These are phyloP conservation scores for Ursus arctos DNA, from an alignment of 2,113 vertebrate species.

Conservation along the genomic window DNA sequence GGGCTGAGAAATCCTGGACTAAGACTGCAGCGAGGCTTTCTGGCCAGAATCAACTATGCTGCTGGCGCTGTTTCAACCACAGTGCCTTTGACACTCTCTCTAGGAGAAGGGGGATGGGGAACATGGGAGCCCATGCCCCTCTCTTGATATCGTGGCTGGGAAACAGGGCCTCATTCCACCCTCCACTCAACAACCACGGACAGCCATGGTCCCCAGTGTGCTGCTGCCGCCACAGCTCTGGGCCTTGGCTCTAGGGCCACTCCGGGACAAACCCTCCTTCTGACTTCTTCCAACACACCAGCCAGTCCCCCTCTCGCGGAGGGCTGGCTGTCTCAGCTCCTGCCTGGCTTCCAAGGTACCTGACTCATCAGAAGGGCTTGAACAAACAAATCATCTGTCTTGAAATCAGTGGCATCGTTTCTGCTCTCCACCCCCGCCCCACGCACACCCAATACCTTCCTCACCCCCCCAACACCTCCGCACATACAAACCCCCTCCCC, in stretches of 20 bases:
- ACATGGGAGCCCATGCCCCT: background rate
- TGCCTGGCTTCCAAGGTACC: too few species aligned
- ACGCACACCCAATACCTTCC: background rate
- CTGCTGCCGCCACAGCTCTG: background rate
- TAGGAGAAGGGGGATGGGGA: background rate
- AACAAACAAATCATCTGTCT: background rate
- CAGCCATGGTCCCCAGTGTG: accelerated
- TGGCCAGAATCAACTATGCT: too few species aligned
- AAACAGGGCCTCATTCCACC: background rate
- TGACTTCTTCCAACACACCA: background rate
- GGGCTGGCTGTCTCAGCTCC: background rate
- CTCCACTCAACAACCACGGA: background rate
- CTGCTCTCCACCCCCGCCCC: background rate
- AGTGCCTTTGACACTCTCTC: background rate
- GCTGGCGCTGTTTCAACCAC: background rate
- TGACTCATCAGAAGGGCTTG: background rate
- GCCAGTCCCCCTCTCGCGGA: background rate
- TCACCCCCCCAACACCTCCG: background rate
- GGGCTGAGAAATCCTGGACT: background rate
- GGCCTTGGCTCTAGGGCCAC: background rate
- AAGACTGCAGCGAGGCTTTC: background rate
- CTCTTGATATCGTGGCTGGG: background rate
- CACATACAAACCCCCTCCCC: background rate
- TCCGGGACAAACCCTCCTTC: background rate
- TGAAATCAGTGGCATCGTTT: background rate